Conservation (phyloP, 2,888 invertebrate species). For the Abrostola tripartita region DNA sequence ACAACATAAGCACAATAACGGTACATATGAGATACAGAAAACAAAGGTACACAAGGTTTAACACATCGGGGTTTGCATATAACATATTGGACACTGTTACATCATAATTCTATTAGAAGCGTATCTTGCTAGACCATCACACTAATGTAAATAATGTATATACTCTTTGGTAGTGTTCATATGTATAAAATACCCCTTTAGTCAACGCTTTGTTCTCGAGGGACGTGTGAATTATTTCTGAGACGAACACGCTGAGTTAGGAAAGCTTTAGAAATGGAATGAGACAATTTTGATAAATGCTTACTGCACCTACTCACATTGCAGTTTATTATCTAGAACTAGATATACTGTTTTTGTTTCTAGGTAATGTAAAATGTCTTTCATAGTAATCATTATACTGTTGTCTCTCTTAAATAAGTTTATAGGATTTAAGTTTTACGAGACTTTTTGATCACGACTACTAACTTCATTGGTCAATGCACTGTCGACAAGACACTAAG, state of each 20-base stretch:
- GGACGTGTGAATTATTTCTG: constrained; percentile 70
- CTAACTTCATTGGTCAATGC: too few relatives aligned
- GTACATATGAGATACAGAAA: neutral
- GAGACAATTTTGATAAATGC: neutral
- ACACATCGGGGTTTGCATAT: neutral
- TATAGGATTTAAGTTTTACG: too few relatives aligned
- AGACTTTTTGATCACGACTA: too few relatives aligned
- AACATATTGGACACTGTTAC: constrained; percentile 8
- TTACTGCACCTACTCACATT: neutral
- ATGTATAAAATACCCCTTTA: constrained; percentile 61
- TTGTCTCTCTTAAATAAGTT: too few relatives aligned
- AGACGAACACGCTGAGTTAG: constrained; percentile 56
- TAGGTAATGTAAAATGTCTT: neutral
- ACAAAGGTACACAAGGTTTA: neutral
- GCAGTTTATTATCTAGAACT: too few relatives aligned
- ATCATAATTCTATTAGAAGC: constrained; percentile 22
- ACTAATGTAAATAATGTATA: constrained; percentile 26
- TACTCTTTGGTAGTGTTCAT: constrained; percentile 41
- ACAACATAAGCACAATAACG: too few relatives aligned
- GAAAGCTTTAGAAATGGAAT: constrained; percentile 32
- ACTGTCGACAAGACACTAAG: too few relatives aligned
- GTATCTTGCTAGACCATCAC: constrained; percentile 25
- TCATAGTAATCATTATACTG: too few relatives aligned
- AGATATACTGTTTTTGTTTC: neutral
- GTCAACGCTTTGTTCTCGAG: constrained; percentile 66